These are phyloP conservation scores for Apis laboriosa DNA, from an alignment of 1,140 invertebrate genomes.

Conservation along the genomic window DNA sequence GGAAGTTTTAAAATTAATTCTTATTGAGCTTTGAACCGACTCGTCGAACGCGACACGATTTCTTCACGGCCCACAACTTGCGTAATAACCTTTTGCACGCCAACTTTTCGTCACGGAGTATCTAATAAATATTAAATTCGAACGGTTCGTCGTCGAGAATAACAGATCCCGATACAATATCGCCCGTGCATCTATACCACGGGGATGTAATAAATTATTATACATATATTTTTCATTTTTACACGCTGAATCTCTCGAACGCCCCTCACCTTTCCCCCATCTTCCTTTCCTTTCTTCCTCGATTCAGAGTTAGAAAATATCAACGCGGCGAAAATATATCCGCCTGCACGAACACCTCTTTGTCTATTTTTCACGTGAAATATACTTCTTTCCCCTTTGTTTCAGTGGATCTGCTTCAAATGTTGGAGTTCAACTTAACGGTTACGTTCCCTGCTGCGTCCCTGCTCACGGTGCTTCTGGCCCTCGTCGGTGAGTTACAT, in stretches of 20 bases:
- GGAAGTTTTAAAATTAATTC: constrained; percentile 70
- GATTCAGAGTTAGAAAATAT: not conserved
- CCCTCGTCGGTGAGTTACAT: constrained; percentile 95
- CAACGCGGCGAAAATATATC: not conserved
- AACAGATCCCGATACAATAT: constrained; percentile 53
- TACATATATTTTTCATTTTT: not conserved
- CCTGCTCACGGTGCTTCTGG: constrained; percentile 97
- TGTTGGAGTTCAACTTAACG: constrained; percentile 96
- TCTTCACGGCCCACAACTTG: constrained; percentile 57
- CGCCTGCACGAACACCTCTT: not conserved
- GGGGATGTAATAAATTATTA: not conserved
- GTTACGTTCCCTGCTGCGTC: constrained; percentile 97
- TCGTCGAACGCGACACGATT: constrained; percentile 65
- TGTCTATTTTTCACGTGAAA: constrained; percentile 36
- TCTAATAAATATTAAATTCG: constrained; percentile 69
- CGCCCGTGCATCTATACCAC: not conserved
- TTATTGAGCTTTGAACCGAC: constrained; percentile 67
- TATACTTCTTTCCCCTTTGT: constrained; percentile 76
- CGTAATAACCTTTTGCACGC: constrained; percentile 61
- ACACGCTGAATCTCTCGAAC: not conserved
- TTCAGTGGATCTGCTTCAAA: constrained; percentile 97
- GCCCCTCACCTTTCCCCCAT: not conserved
- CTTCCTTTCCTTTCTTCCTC: not conserved
- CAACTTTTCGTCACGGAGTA: constrained; percentile 53
- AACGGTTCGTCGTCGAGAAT: constrained; percentile 51